A percentile compares a stretch with the other conserved stretches of the same genome.
Conservation (phyloP, 2,797 vertebrate species). For the Poeciliopsis infans region DNA sequence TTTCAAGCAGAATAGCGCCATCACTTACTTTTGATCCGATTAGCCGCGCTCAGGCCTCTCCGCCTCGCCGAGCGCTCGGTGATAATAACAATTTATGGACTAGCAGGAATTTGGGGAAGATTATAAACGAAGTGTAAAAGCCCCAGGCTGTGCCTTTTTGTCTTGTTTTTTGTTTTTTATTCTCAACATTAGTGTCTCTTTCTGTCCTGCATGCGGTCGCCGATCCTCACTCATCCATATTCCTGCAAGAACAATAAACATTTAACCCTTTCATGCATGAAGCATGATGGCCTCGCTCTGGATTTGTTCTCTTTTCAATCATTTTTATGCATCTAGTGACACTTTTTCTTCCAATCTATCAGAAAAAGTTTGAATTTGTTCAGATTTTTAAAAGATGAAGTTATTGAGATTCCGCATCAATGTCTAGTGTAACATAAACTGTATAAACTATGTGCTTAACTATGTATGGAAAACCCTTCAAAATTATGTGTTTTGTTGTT, state of each 20-base stretch:
- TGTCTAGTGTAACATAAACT: too few relatives aligned
- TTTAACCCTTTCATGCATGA: background rate
- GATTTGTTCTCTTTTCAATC: background rate
- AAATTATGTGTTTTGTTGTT: background rate
- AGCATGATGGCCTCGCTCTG: background rate
- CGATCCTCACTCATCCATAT: slow-evolving; percentile 40
- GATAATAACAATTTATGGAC: slow-evolving; percentile 67
- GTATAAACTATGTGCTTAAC: too few relatives aligned
- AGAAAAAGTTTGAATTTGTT: too few relatives aligned
- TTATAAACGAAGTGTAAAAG: slow-evolving; percentile 64
- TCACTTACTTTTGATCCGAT: slow-evolving; percentile 74
- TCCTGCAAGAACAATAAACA: slow-evolving; percentile 7
- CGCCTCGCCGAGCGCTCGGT: slow-evolving; percentile 42
- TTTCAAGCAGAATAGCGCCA: slow-evolving; percentile 59
- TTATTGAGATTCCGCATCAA: too few relatives aligned
- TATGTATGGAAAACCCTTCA: too few relatives aligned
- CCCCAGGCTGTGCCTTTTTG: slow-evolving; percentile 51
- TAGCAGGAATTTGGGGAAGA: slow-evolving; percentile 55
- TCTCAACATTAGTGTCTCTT: slow-evolving; percentile 62
- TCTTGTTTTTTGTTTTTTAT: slow-evolving; percentile 24
- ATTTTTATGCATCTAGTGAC: background rate
- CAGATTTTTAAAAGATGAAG: background rate
- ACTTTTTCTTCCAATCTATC: background rate
- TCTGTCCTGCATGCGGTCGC: slow-evolving; percentile 30
- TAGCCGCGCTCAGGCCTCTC: slow-evolving; percentile 36